A percentile compares a stretch with the other conserved stretches of the same genome.
These are phyloP conservation scores for Mirza zaza DNA, from an alignment of 2,113 vertebrate genomes.

Conservation along the genomic window DNA sequence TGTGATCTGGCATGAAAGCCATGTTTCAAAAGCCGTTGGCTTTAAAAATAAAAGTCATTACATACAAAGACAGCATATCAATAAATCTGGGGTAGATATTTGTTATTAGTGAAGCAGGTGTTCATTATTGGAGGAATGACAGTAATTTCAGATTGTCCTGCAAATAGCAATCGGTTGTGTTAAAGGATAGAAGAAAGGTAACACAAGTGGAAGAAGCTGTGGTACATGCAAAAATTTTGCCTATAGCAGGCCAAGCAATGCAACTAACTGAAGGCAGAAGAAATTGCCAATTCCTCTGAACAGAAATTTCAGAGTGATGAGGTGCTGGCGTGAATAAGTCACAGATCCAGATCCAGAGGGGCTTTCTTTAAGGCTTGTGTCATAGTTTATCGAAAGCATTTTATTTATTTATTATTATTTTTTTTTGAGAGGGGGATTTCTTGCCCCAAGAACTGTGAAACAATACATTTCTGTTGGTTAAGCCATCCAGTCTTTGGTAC, in stretches of 20 bases:
- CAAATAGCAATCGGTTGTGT: background rate
- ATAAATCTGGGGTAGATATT: background rate
- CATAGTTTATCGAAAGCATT: background rate
- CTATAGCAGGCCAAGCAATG: background rate
- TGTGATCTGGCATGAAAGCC: background rate
- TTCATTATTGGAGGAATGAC: background rate
- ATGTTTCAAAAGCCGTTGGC: background rate
- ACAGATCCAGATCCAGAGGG: background rate
- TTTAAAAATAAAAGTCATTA: background rate
- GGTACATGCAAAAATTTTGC: background rate
- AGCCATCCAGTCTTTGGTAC: background rate
- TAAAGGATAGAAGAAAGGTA: background rate
- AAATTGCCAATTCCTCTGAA: background rate
- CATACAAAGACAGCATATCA: background rate
- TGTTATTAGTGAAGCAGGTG: slow-evolving; percentile 4
- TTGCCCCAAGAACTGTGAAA: background rate
- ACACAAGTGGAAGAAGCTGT: background rate
- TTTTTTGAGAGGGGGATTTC: accelerated
- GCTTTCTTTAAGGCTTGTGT: background rate
- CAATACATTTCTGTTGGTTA: background rate
- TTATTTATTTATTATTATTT: background rate
- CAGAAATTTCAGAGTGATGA: background rate
- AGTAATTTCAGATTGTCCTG: background rate
- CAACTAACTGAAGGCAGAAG: background rate
- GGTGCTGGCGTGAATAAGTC: background rate